Percentiles rank a stretch among this genome's conserved stretches.
Conservation (phyloP, 1,140 invertebrate genomes). For the Lethrus apterus region DNA sequence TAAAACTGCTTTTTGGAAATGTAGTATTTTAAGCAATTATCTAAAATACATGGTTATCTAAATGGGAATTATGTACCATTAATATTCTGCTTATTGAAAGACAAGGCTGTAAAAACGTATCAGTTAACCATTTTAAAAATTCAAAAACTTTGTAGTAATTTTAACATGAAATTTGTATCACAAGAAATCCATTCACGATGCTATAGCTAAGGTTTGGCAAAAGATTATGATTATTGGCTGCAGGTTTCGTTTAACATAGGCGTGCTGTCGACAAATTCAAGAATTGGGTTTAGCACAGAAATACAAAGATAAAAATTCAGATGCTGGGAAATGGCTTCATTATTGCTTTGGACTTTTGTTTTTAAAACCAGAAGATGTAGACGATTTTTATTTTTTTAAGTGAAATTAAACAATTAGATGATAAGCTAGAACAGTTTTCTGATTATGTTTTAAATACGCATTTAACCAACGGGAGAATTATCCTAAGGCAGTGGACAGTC, state of each 20-base stretch:
- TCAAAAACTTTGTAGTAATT: not conserved
- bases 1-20: too few species aligned
- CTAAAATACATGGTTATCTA: too few species aligned
- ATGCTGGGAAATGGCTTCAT: slow-evolving; percentile 2
- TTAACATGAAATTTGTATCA: not conserved
- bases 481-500: not conserved
- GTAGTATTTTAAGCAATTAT: too few species aligned
- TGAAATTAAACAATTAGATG: not conserved
- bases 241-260: slow-evolving; percentile 3
- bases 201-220: too few species aligned
- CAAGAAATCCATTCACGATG: not conserved
- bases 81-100: slow-evolving; percentile 3
- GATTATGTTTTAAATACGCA: slow-evolving; percentile 1
- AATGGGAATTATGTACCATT: slow-evolving; percentile 1
- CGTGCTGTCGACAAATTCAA: slow-evolving; percentile 8
- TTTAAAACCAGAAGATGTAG: too few species aligned
- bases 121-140: slow-evolving; percentile 1
- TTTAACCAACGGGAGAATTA: not conserved
- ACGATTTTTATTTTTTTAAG: too few species aligned
- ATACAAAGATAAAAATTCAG: slow-evolving; percentile 2
- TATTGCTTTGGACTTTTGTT: slow-evolving; percentile 6
- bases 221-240: not conserved
- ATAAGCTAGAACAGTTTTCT: slow-evolving; percentile 1
- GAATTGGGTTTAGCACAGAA: slow-evolving; percentile 4
- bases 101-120: slow-evolving; percentile 3